A percentile compares a stretch with the other conserved stretches of the same genome.
These are phyloP conservation scores for Limnodromus scolopaceus DNA, from an alignment of 2,797 vertebrate species.

Conservation along the genomic window DNA sequence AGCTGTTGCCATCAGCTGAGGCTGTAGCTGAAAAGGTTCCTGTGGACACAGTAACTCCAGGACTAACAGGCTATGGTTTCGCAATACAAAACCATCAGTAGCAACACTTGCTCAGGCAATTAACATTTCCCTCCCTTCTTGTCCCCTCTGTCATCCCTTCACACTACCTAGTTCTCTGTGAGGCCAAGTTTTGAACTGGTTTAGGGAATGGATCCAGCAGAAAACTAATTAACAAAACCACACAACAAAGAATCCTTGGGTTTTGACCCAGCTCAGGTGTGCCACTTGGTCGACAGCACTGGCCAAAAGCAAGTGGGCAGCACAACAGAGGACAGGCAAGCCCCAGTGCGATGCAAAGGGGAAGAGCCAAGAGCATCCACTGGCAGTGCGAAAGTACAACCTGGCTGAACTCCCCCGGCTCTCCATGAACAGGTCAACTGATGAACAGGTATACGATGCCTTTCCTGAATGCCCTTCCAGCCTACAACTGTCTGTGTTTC, in stretches of 20 bases:
- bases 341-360: accelerated
- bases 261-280: neutral
- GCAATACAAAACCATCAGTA: neutral
- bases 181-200: neutral
- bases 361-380: neutral
- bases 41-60: neutral
- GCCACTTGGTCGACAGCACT: neutral
- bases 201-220: neutral
- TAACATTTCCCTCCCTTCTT: neutral
- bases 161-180: neutral
- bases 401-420: neutral
- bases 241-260: neutral
- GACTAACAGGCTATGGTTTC: neutral
- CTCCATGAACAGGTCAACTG: neutral
- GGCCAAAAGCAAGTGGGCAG: neutral
- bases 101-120: neutral
- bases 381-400: neutral
- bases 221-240: neutral
- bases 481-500: neutral
- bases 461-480: neutral
- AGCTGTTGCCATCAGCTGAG: neutral
- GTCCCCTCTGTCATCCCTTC: neutral
- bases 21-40: neutral
- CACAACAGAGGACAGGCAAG: neutral
- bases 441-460: neutral